Evolutionary conservation across 1,140 invertebrate species (phyloP).

Genomic region (Cydia strobilella): DNA sequence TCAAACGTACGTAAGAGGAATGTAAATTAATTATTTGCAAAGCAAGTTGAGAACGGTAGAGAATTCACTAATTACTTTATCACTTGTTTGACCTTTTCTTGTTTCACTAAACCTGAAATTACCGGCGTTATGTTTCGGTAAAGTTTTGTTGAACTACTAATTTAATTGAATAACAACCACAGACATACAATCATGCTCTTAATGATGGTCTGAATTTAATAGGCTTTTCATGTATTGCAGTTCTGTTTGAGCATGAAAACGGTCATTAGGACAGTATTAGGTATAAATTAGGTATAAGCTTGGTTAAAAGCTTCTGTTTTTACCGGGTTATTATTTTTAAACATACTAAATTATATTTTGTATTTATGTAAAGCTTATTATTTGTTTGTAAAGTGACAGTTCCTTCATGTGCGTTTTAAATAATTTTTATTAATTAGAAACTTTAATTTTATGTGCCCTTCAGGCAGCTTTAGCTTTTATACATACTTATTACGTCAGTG

Average conservation of each 20-base stretch:
- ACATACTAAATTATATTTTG: not conserved
- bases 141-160: slow-evolving; percentile 16
- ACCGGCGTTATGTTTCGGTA: not conserved
- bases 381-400: too few species aligned
- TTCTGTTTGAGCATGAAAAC: not conserved
- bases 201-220: not conserved
- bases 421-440: too few species aligned
- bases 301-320: not conserved
- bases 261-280: not conserved
- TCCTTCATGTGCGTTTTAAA: too few species aligned
- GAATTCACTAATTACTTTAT: slow-evolving; percentile 26
- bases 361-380: too few species aligned
- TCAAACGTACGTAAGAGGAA: not conserved
- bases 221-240: not conserved
- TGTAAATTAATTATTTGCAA: slow-evolving; percentile 17
- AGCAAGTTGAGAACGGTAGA: not conserved
- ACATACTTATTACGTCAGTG: too few species aligned
- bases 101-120: slow-evolving; percentile 7
- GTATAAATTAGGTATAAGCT: not conserved
- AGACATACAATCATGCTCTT: not conserved
- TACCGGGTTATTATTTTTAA: not conserved
- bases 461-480: too few species aligned
- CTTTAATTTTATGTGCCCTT: too few species aligned
- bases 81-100: slow-evolving; percentile 4
- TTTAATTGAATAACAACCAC: not conserved